Conservation (phyloP, 2,888 invertebrate genomes). For the Artemia sinica region DNA sequence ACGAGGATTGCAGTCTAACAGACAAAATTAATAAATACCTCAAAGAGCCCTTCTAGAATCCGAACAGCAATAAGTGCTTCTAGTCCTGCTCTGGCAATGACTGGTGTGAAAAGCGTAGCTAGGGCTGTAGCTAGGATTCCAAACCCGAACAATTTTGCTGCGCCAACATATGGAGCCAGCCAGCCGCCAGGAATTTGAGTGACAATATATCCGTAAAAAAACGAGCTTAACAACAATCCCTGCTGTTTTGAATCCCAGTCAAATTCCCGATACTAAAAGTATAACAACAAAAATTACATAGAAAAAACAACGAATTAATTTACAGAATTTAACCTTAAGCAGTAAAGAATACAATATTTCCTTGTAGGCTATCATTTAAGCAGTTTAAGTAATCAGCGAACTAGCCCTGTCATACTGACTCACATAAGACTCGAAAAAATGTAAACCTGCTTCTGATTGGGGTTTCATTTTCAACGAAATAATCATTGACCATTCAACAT, state of each 20-base stretch:
- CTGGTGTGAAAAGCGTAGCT: constrained; percentile 60
- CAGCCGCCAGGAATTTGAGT: constrained; percentile 66
- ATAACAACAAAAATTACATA: not conserved
- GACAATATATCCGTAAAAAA: constrained; percentile 72
- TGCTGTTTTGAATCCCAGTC: constrained; percentile 60
- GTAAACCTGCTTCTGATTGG: too few relatives aligned
- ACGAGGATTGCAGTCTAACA: too few relatives aligned
- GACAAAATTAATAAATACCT: constrained; percentile 36
- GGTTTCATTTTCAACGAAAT: too few relatives aligned
- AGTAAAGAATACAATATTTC: too few relatives aligned
- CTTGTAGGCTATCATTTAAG: too few relatives aligned
- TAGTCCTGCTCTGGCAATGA: constrained; percentile 52
- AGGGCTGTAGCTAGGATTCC: constrained; percentile 61
- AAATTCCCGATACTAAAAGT: constrained; percentile 47
- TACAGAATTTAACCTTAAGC: too few relatives aligned
- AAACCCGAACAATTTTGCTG: constrained; percentile 50
- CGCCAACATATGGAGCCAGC: constrained; percentile 65
- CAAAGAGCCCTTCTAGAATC: constrained; percentile 59
- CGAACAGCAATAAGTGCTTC: constrained; percentile 51
- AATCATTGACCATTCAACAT: too few relatives aligned
- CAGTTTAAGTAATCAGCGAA: too few relatives aligned
- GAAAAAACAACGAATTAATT: too few relatives aligned
- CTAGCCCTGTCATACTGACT: too few relatives aligned
- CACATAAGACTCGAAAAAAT: too few relatives aligned
- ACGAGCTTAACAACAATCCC: constrained; percentile 62